Evolutionary conservation across 2,113 vertebrate genomes (phyloP).

Genomic region (Eolophus roseicapilla): DNA sequence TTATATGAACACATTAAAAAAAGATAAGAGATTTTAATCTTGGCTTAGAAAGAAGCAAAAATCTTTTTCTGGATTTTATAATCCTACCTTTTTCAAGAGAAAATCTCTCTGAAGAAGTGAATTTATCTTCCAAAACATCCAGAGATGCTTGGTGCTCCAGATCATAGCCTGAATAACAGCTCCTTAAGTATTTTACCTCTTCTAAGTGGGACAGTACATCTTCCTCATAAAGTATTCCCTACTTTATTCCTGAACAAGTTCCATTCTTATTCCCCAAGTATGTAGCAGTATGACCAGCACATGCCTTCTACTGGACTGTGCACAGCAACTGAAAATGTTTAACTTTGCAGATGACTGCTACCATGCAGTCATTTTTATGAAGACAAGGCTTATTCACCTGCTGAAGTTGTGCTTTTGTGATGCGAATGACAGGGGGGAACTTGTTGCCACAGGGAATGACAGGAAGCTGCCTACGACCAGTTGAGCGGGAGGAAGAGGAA

Average conservation of each 20-base stretch:
- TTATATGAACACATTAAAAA: not conserved
- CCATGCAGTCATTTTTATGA: not conserved
- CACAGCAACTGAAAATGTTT: not conserved
- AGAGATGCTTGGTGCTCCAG: not conserved
- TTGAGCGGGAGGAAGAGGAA: constrained; percentile 77
- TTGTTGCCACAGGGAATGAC: constrained; percentile 84
- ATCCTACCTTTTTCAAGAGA: not conserved
- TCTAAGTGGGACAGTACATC: not conserved
- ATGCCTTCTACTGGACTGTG: not conserved
- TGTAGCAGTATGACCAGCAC: constrained; percentile 43
- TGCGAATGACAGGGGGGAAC: constrained; percentile 90
- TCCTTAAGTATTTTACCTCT: not conserved
- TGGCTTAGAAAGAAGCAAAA: not conserved
- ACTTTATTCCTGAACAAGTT: not conserved
- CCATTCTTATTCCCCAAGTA: not conserved
- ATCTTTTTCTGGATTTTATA: not conserved
- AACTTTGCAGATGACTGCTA: not conserved
- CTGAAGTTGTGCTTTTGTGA: constrained; percentile 90
- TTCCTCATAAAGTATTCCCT: not conserved
- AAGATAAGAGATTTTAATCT: not conserved
- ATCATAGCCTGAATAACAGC: not conserved
- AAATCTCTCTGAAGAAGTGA: not conserved
- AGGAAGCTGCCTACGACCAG: constrained; percentile 86
- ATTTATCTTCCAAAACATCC: not conserved
- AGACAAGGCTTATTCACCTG: constrained; percentile 84